Conservation (phyloP, 2,888 invertebrate species). For the Subacronicta megacephala region DNA sequence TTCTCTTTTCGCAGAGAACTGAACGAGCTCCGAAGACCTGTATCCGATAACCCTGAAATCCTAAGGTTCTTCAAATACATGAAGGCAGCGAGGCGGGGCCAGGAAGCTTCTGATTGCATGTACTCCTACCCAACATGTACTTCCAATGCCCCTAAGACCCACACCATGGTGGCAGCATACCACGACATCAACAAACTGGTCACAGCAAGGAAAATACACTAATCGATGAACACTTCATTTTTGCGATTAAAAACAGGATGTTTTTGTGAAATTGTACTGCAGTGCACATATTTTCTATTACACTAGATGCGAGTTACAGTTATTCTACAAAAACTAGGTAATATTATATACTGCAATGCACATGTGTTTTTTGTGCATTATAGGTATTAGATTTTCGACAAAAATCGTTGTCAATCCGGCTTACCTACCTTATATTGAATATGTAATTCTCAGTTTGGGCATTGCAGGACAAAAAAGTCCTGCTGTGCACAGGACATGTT, state of each 20-base stretch:
- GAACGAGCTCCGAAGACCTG: conserved; percentile 95
- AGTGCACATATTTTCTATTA: no score
- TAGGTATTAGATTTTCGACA: no score
- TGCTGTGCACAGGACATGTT: no score
- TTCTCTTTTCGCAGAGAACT: conserved; percentile 91
- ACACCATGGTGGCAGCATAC: conserved; percentile 96
- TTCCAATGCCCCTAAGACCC: conserved; percentile 90
- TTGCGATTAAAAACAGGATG: background rate
- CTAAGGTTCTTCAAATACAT: conserved; percentile 96
- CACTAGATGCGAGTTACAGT: background rate
- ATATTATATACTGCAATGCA: no score
- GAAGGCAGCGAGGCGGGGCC: conserved; percentile 96
- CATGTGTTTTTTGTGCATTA: no score
- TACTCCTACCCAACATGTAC: conserved; percentile 91
- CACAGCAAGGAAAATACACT: conserved; percentile 92
- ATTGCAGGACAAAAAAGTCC: no score
- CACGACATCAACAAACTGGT: conserved; percentile 97
- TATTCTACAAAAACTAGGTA: no score
- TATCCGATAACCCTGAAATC: conserved; percentile 96
- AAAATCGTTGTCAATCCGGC: no score
- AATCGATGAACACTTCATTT: background rate
- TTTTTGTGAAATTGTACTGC: background rate
- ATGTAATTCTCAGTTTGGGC: no score
- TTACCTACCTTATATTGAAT: no score
- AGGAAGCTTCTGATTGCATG: conserved; percentile 94